Evolutionary conservation across 2,113 vertebrate genomes (phyloP).

Genomic region (Prionailurus viverrinus): DNA sequence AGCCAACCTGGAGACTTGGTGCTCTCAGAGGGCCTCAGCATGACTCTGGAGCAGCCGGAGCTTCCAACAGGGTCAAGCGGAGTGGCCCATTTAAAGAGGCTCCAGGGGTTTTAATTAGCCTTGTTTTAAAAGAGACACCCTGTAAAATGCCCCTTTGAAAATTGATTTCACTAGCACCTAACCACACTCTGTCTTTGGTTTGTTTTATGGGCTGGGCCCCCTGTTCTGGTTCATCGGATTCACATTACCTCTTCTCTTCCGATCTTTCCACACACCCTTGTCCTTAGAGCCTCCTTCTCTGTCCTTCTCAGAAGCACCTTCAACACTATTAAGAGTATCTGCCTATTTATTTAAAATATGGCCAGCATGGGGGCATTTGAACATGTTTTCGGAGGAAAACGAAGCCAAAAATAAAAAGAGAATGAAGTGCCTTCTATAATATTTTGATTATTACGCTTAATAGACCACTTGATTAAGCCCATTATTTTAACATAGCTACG

Average conservation of each 20-base stretch:
- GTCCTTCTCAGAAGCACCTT: background rate
- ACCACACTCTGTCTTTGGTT: constrained; percentile 43
- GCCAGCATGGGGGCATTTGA: background rate
- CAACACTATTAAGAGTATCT: background rate
- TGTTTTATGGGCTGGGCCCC: background rate
- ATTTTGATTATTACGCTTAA: background rate
- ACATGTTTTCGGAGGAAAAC: background rate
- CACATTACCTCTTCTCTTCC: background rate
- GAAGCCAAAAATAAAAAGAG: constrained; percentile 4
- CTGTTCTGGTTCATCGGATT: background rate
- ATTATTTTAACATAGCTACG: background rate
- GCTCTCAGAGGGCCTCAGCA: background rate
- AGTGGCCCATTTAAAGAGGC: constrained; percentile 63
- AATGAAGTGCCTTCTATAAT: background rate
- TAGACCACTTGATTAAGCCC: background rate
- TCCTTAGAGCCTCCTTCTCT: background rate
- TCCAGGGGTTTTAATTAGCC: constrained; percentile 64
- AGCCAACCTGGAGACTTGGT: background rate
- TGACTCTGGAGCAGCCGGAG: background rate
- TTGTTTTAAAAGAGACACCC: constrained; percentile 39
- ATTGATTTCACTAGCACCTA: constrained; percentile 70
- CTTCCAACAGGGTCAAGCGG: constrained; percentile 18
- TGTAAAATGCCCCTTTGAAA: constrained; percentile 74
- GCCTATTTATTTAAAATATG: background rate
- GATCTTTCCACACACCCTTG: background rate